Base-by-base conservation (phyloP, 2,113 vertebrate genomes). In the Pseudorectes ferrugineus region DNA sequence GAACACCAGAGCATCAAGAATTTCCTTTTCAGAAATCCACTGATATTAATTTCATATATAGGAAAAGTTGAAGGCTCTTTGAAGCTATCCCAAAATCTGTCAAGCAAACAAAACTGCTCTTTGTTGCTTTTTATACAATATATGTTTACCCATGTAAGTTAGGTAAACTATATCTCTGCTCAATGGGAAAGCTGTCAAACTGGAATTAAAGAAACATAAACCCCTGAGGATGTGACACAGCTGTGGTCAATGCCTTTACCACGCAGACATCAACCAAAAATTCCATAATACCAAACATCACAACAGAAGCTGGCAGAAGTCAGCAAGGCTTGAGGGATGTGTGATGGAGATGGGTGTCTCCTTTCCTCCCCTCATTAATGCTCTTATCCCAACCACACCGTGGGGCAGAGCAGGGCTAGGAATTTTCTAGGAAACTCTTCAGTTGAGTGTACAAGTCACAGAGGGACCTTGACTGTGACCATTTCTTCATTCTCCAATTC, bases 251-350 rank as follows among this genome's bases (percentile, higher is more conserved):
- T 28, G 31, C 6, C 58, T 63, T 43, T 43, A 33, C 1, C 6
- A 38, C 0, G 1, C 42, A 51, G 48, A 28, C 43, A 80, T 38
- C 20, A 42, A 16, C 0, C 0, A 77, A 26, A 65, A 68, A 57
- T 35, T n/a, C 42, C 0, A 0, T 35, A 54, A 45, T 22, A 11
- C 19, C 38, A 38, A 63, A 42, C 40, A 31, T 6, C 52, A 26
- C 43, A 68, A 51, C 10, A 51, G 45, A 48, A 81, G 36, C 7
- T 45, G 29, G 25, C 17, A 49, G 42, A 54, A 35, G 55, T 26
- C 20, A 58, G 13, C 18, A 61, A 52, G 54, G 21, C 25, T 33
- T 22, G 19, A 71, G 25, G 13, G 29, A 25, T 6, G 13, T 31
- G 45, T 51, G 48, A 78, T 12, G 20, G 38, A 74, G 38, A 55